A percentile compares a stretch with the other conserved stretches of the same genome.
Conservation (phyloP, 1,140 invertebrate genomes). For the Calosoma granatense region DNA sequence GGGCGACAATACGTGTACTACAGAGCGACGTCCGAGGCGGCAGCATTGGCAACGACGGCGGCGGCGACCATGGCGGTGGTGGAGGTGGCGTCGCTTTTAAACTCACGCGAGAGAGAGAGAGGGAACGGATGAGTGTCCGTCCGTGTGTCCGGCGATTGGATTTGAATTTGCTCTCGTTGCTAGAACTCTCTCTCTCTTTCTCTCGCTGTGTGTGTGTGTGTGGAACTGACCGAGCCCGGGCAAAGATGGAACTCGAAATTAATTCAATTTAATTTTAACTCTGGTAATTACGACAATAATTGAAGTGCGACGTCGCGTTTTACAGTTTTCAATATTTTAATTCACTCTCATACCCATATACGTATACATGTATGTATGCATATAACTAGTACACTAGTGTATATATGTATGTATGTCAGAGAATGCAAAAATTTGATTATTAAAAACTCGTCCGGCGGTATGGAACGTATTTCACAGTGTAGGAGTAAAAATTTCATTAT, state of each 20-base stretch:
- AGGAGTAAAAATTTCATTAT: too few relatives aligned
- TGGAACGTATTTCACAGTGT: too few relatives aligned
- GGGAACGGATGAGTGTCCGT: background rate
- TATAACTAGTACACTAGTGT: background rate
- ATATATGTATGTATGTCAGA: too few relatives aligned
- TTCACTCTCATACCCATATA: too few relatives aligned
- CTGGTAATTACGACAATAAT: background rate
- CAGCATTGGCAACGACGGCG: background rate
- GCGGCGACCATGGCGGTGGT: background rate
- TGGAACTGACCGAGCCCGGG: background rate
- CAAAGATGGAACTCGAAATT: background rate
- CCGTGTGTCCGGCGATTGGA: background rate
- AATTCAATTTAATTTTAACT: slow-evolving; percentile 3
- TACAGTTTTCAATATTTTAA: too few relatives aligned
- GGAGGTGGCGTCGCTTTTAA: background rate
- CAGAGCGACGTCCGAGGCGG: background rate
- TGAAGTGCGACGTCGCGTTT: background rate
- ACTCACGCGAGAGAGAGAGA: background rate
- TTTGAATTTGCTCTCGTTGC: background rate
- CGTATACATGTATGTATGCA: background rate
- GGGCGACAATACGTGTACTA: background rate
- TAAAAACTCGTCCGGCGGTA: too few relatives aligned
- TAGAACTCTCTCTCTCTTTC: background rate
- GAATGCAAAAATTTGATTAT: too few relatives aligned
- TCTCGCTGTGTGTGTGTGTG: background rate